These are phyloP conservation scores for Etheostoma nigrum DNA, from an alignment of 2,797 vertebrate species.

Conservation along the genomic window DNA sequence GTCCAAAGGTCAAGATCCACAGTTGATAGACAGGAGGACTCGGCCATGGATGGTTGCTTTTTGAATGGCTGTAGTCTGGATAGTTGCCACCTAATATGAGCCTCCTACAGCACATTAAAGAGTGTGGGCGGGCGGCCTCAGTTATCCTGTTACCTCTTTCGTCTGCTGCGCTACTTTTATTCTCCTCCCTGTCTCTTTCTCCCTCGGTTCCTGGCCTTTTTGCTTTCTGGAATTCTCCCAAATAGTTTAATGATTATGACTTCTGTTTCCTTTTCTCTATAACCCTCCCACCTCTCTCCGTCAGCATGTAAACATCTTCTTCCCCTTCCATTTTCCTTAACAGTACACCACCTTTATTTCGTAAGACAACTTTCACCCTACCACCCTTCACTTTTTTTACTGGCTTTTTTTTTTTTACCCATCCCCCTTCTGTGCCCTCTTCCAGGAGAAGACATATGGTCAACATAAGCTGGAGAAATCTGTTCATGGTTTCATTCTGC, in stretches of 20 bases:
- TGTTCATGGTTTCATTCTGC: conserved; percentile 42
- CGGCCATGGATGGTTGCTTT: conserved; percentile 48
- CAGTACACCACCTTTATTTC: neutral
- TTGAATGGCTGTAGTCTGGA: conserved; percentile 55
- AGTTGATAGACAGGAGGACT: conserved; percentile 44
- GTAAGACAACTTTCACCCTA: neutral
- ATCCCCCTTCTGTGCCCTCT: neutral
- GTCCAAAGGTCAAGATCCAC: conserved; percentile 52
- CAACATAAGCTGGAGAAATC: conserved; percentile 42
- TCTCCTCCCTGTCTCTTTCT: conserved; percentile 17
- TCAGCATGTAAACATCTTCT: neutral
- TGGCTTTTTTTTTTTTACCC: neutral
- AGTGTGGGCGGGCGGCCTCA: conserved; percentile 13
- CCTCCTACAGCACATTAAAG: conserved; percentile 36
- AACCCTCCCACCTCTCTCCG: neutral
- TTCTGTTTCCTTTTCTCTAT: neutral
- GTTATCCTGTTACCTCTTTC: conserved; percentile 47
- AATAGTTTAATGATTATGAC: neutral
- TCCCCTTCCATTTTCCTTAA: neutral
- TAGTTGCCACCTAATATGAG: conserved; percentile 47
- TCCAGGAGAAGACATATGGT: conserved; percentile 53
- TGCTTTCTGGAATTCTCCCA: conserved; percentile 13
- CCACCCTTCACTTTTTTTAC: neutral
- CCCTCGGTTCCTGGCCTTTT: conserved; percentile 14
- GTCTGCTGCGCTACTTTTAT: conserved; percentile 21